Conservation (phyloP, 2,113 vertebrate genomes). For the Ploceus nigricollis region DNA sequence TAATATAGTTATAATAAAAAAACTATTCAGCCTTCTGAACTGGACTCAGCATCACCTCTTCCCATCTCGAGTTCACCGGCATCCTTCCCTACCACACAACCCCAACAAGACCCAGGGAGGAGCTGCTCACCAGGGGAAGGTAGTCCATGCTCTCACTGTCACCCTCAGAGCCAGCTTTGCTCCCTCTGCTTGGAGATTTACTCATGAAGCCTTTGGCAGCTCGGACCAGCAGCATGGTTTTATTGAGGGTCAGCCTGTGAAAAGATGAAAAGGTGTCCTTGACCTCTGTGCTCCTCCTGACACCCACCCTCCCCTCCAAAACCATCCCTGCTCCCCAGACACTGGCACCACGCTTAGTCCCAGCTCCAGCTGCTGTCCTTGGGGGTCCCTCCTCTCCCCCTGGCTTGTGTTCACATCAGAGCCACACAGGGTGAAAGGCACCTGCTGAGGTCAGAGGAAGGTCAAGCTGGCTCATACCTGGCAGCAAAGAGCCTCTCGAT, state of each 20-base stretch:
- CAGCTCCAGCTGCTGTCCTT: fast-evolving
- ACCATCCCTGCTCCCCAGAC: not conserved
- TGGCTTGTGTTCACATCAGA: not conserved
- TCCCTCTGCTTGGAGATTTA: slow-evolving; percentile 71
- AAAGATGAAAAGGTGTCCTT: not conserved
- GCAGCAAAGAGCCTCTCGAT: slow-evolving; percentile 85
- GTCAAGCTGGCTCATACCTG: slow-evolving; percentile 68
- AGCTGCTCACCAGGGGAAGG: slow-evolving; percentile 84
- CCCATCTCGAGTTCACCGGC: no score
- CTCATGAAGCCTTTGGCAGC: slow-evolving; percentile 89
- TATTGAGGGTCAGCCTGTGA: slow-evolving; percentile 83
- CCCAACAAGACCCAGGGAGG: not conserved
- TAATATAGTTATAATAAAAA: no score
- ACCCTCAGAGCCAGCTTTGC: slow-evolving; percentile 68
- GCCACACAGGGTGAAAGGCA: fast-evolving
- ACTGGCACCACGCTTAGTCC: fast-evolving
- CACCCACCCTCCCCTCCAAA: not conserved
- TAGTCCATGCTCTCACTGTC: slow-evolving; percentile 87
- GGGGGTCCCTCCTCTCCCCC: not conserved
- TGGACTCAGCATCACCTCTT: no score
- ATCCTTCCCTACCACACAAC: not conserved
- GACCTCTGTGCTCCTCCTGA: not conserved
- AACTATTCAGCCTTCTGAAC: no score
- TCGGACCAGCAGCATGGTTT: slow-evolving; percentile 83
- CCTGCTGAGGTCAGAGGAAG: not conserved